These are phyloP conservation scores for Chrosomus eos DNA, from an alignment of 2,797 vertebrate genomes.

Conservation along the genomic window DNA sequence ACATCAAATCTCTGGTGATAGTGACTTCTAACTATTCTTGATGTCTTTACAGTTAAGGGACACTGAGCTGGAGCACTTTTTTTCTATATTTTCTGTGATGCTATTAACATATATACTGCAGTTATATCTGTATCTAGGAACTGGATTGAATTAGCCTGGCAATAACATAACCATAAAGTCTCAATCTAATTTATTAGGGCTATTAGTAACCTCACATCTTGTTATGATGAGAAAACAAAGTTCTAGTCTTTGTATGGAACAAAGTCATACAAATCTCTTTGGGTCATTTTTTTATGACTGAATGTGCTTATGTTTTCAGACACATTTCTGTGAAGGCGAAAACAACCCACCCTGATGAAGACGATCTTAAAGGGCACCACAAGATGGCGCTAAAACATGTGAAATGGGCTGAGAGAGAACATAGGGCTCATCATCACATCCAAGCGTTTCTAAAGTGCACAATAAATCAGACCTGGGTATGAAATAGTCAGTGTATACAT, in stretches of 20 bases:
- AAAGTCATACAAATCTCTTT: too few relatives aligned
- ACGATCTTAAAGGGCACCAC: background rate
- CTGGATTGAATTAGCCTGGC: background rate
- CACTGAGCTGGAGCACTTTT: background rate
- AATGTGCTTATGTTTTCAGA: background rate
- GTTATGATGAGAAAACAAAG: background rate
- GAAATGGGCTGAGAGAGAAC: background rate
- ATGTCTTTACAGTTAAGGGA: background rate
- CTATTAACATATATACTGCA: background rate
- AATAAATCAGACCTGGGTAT: constrained; percentile 2
- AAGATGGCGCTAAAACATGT: constrained; percentile 21
- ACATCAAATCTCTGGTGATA: constrained; percentile 2
- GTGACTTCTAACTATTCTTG: background rate
- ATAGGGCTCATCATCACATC: background rate
- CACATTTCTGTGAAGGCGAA: background rate
- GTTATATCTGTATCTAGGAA: background rate
- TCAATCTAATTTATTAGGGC: background rate
- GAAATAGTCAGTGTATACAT: background rate
- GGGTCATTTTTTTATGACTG: background rate
- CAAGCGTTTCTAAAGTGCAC: background rate
- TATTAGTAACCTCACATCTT: background rate
- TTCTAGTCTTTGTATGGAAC: background rate
- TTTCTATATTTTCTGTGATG: background rate
- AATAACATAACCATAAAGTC: background rate
- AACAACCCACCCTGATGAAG: constrained; percentile 33